These are phyloP conservation scores for Hipparchia sbordonii DNA, from an alignment of 2,888 invertebrate genomes.

Conservation along the genomic window DNA sequence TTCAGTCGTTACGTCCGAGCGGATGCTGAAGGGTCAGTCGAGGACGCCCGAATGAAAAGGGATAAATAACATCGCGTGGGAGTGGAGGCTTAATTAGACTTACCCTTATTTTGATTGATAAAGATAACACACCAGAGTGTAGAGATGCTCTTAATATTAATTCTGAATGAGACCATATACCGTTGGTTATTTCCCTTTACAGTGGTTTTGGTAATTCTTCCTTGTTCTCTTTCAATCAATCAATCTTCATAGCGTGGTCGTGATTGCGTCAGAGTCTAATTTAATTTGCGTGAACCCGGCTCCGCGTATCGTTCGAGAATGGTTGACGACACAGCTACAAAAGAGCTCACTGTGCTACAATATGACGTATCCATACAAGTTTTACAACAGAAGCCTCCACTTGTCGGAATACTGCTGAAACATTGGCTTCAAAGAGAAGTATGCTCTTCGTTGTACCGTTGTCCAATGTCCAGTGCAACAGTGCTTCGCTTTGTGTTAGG, in stretches of 20 bases:
- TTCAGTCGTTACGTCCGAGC: conserved; percentile 26
- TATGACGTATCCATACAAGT: neutral
- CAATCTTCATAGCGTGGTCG: too few species aligned
- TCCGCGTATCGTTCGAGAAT: too few species aligned
- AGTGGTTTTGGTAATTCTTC: too few species aligned
- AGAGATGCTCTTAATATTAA: neutral
- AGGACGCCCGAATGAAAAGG: conserved; percentile 20
- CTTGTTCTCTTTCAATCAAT: too few species aligned
- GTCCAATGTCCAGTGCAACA: neutral
- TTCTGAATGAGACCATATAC: neutral
- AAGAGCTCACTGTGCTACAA: too few species aligned
- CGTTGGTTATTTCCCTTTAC: too few species aligned
- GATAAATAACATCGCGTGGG: conserved; percentile 8
- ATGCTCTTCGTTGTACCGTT: neutral
- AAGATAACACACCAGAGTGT: conserved; percentile 3
- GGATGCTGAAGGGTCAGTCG: conserved; percentile 27
- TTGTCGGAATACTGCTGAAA: neutral
- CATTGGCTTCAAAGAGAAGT: neutral
- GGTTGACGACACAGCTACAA: too few species aligned
- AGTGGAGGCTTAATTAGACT: conserved; percentile 2
- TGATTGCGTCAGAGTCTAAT: too few species aligned
- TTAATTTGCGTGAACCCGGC: neutral
- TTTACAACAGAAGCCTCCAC: neutral
- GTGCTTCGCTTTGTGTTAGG: neutral
- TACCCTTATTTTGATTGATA: conserved; percentile 4